phyloP scores from a whole-genome alignment of 1,140 invertebrate genomes.

The Apis laboriosa region DNA sequence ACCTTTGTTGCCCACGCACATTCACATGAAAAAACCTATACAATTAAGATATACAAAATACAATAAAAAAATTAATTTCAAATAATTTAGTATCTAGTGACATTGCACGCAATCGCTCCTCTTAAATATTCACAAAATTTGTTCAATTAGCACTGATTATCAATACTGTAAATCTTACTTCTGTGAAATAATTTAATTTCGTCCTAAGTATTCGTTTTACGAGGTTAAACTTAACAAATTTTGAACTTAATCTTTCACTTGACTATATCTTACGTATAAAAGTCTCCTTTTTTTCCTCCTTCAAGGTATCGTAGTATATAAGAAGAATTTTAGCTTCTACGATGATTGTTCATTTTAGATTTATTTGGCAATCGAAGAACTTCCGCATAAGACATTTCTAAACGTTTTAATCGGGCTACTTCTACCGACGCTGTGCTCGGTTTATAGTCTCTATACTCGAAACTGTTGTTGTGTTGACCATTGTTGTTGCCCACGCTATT shows the following conservation, averaged over 20 bases:
- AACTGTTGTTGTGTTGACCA: constrained; percentile 59
- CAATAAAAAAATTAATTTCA: constrained; percentile 40
- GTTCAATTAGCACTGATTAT: constrained; percentile 31
- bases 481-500: constrained; percentile 56
- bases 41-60: constrained; percentile 45
- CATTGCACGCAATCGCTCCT: not conserved
- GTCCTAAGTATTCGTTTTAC: not conserved
- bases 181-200: constrained; percentile 42
- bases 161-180: constrained; percentile 49
- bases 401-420: constrained; percentile 88
- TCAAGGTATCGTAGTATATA: not conserved
- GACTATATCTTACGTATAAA: constrained; percentile 34
- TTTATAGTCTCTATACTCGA: constrained; percentile 83
- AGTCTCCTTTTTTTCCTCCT: not conserved
- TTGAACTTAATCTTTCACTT: constrained; percentile 42
- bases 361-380: constrained; percentile 87
- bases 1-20: constrained; percentile 41
- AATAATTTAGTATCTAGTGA: constrained; percentile 37
- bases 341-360: constrained; percentile 67
- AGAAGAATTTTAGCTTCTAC: constrained; percentile 18
- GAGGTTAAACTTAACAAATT: constrained; percentile 26
- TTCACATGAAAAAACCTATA: constrained; percentile 48
- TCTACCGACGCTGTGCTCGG: constrained; percentile 89
- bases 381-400: constrained; percentile 92
- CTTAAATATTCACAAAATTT: constrained; percentile 42